Conservation (phyloP, 1,140 invertebrate species). For the Radopholus similis region DNA sequence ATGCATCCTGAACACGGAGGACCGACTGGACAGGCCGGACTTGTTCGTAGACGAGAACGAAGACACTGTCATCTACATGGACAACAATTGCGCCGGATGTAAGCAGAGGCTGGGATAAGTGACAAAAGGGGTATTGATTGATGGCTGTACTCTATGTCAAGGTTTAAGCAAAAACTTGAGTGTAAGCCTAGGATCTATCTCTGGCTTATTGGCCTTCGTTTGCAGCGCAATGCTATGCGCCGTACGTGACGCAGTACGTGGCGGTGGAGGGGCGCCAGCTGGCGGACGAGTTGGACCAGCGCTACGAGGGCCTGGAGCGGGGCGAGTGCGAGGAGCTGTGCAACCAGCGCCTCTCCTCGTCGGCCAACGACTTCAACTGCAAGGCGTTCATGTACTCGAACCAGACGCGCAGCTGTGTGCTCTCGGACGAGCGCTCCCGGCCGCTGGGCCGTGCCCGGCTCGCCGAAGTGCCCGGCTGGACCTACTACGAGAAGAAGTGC, state of each 20-base stretch:
- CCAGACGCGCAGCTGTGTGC: slow-evolving; percentile 46
- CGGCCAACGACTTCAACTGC: slow-evolving; percentile 60
- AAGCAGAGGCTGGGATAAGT: slow-evolving; percentile 14
- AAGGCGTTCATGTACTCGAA: slow-evolving; percentile 60
- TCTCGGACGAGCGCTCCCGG: slow-evolving; percentile 57
- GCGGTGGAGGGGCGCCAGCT: slow-evolving; percentile 58
- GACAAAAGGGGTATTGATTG: background rate
- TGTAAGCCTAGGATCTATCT: background rate
- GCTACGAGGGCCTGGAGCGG: slow-evolving; percentile 48
- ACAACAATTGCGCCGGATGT: slow-evolving; percentile 60
- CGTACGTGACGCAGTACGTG: slow-evolving; percentile 60
- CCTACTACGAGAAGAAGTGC: slow-evolving; percentile 60
- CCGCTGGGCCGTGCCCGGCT: slow-evolving; percentile 55
- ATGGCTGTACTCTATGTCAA: too few species aligned
- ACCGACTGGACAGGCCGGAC: slow-evolving; percentile 58
- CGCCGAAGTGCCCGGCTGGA: slow-evolving; percentile 51
- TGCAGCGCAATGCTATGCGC: slow-evolving; percentile 60
- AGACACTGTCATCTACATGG: slow-evolving; percentile 59
- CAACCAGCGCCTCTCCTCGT: slow-evolving; percentile 45
- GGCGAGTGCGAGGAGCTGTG: slow-evolving; percentile 56
- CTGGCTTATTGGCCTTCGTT: background rate
- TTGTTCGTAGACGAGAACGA: slow-evolving; percentile 58
- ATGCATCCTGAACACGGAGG: slow-evolving; percentile 59
- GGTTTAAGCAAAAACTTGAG: background rate
- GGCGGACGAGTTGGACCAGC: slow-evolving; percentile 51